Base-by-base conservation (phyloP, 2,797 vertebrate genomes). In the Simalia tracyae region DNA sequence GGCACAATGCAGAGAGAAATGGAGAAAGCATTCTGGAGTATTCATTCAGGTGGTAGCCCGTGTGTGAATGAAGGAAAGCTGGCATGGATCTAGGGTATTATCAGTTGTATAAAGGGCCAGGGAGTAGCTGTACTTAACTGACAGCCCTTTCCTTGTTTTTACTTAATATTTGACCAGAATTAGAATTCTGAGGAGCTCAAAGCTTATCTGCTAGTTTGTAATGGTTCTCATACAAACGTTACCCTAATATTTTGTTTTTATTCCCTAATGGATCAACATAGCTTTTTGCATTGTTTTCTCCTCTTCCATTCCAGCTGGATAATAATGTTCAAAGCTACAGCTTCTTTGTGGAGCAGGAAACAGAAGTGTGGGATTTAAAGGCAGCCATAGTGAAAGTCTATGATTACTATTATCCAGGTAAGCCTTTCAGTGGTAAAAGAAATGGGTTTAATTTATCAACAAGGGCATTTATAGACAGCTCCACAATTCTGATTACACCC, bases 341-440 rank as follows among this genome's bases (percentile, higher is more conserved):
- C 8, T 91, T 97, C 87, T 95, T 96, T 57, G 92, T 97, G 94
- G 94, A 96, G 88, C 96, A 97, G 92, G 96, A 96, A 10, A 36
- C 88, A 88, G 94, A 96, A 94, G 96, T 97, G 36, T 95, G 96
- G 42, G 97, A 97, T 36, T 91, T 97, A 92, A 97, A 97, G 95
- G 91, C 95, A 6, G 96, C 97, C 89, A 92, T 95, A 68, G 93
- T 96, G 57, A 94, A 84, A 0, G 11, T 97, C 72, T 98, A 97
- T 3, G 97, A 98, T 93, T 97, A 97, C 91, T 97, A 97, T 57
- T 94, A 97, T 0, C 96, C 95, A 91, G 97, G 97, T 97, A 90
- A 95, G 94, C 28, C 64, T 63, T 84, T 90, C 88, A 64, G 86
- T 63, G 9, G 4, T 2, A 6, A 89, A 59, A 11, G 1, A 1